phyloP scores from a whole-genome alignment of 2,113 vertebrate species.

The Siniperca knerii region DNA sequence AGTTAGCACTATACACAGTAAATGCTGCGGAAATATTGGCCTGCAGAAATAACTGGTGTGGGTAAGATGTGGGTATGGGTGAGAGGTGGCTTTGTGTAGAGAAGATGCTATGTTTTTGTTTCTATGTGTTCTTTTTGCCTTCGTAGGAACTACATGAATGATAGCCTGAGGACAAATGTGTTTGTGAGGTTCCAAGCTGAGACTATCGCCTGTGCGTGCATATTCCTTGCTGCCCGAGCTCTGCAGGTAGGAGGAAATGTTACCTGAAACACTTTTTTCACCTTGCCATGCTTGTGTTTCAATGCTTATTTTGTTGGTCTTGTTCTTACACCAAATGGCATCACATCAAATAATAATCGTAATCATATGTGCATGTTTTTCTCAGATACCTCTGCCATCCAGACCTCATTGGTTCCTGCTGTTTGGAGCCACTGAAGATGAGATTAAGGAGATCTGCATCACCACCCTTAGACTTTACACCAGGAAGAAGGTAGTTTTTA shows the following conservation, averaged over 20 bases:
- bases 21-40: neutral
- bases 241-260: conserved; percentile 88
- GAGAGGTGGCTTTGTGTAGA: conserved; percentile 60
- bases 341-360: neutral
- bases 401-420: conserved; percentile 96
- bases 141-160: conserved; percentile 99
- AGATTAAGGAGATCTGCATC: conserved; percentile 96
- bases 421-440: conserved; percentile 94
- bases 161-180: conserved; percentile 95
- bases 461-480: conserved; percentile 95
- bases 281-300: too few species aligned
- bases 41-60: neutral
- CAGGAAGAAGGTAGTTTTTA: conserved; percentile 90
- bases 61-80: too few species aligned
- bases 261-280: neutral
- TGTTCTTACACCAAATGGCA: neutral
- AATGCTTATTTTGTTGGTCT: too few species aligned
- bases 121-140: conserved; percentile 71
- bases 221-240: conserved; percentile 96
- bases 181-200: conserved; percentile 98
- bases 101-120: conserved; percentile 80
- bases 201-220: conserved; percentile 98
- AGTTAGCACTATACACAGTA: neutral
- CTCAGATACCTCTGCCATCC: conserved; percentile 92
- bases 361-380: neutral